A percentile compares a stretch with the other conserved stretches of the same genome.
Evolutionary conservation across 1,140 invertebrate genomes (phyloP).

Genomic region (Drosophila neocordata): DNA sequence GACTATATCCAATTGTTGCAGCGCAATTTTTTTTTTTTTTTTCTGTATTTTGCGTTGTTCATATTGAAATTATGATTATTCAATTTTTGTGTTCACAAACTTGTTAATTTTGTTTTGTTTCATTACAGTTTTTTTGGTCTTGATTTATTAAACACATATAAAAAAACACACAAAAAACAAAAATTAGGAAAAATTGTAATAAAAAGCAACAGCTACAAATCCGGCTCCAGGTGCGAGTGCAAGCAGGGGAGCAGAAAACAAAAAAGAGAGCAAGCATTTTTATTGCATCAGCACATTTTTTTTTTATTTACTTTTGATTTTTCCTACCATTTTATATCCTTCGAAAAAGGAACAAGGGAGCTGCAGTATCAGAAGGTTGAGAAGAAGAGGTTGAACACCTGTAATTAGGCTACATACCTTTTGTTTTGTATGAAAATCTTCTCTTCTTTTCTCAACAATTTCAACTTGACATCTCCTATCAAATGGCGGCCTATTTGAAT

Average conservation of each 20-base stretch:
- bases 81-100: constrained; percentile 38
- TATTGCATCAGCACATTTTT: constrained; percentile 8
- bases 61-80: constrained; percentile 30
- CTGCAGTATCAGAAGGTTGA: neutral
- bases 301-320: constrained; percentile 25
- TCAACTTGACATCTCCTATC: constrained; percentile 22
- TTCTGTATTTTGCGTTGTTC: constrained; percentile 50
- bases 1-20: constrained; percentile 29
- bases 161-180: constrained; percentile 20
- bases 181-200: constrained; percentile 7
- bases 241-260: neutral
- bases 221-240: neutral
- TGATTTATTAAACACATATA: constrained; percentile 62
- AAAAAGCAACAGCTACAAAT: neutral
- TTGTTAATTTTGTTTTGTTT: constrained; percentile 46
- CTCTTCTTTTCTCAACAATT: constrained; percentile 44
- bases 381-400: constrained; percentile 5
- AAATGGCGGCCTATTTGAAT: constrained; percentile 94
- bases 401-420: constrained; percentile 71
- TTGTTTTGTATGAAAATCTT: constrained; percentile 79
- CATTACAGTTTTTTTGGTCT: constrained; percentile 75
- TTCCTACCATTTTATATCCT: neutral
- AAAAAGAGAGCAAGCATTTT: neutral
- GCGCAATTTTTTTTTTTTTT: constrained; percentile 48
- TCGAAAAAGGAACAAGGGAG: neutral